phyloP scores from a whole-genome alignment of 2,888 invertebrate genomes.

The Drosophila niveifrons region DNA sequence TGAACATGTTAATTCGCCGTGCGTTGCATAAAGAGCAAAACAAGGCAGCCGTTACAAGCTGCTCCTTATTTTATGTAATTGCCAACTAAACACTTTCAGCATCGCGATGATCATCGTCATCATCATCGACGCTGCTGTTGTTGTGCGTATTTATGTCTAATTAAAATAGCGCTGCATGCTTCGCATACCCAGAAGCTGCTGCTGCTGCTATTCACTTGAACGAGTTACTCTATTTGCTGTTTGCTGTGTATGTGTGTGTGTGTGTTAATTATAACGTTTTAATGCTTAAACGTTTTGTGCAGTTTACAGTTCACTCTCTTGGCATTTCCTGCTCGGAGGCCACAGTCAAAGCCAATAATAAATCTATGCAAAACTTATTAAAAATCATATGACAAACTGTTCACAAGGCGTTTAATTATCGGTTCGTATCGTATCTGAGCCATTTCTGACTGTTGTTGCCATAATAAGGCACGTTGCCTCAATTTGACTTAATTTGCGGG shows the following conservation, averaged over 20 bases:
- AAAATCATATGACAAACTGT: slow-evolving; percentile 70
- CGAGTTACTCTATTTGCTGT: slow-evolving; percentile 1
- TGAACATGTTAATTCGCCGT: slow-evolving; percentile 77
- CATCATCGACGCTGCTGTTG: slow-evolving; percentile 38
- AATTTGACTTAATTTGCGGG: slow-evolving; percentile 74
- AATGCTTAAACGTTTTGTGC: slow-evolving; percentile 65
- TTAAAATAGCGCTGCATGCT: slow-evolving; percentile 73
- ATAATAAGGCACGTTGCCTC: slow-evolving; percentile 66
- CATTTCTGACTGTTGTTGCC: slow-evolving; percentile 34
- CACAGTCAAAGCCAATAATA: slow-evolving; percentile 67
- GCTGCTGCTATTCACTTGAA: slow-evolving; percentile 10
- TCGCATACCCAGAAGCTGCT: slow-evolving; percentile 60
- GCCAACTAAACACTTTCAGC: slow-evolving; percentile 78
- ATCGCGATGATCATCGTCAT: slow-evolving; percentile 39
- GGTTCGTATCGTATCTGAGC: slow-evolving; percentile 32
- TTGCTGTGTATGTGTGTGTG: slow-evolving; percentile 23
- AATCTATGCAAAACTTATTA: slow-evolving; percentile 79
- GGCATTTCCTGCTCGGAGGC: slow-evolving; percentile 71
- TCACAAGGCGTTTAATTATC: slow-evolving; percentile 68
- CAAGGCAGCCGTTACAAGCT: slow-evolving; percentile 70
- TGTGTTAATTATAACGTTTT: slow-evolving; percentile 74
- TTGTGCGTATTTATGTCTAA: slow-evolving; percentile 80
- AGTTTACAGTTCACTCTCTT: slow-evolving; percentile 40
- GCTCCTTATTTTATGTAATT: slow-evolving; percentile 83
- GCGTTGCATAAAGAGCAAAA: slow-evolving; percentile 77